Evolutionary conservation across 2,113 vertebrate species (phyloP).

Genomic region (Neodontobutis hainanensis): DNA sequence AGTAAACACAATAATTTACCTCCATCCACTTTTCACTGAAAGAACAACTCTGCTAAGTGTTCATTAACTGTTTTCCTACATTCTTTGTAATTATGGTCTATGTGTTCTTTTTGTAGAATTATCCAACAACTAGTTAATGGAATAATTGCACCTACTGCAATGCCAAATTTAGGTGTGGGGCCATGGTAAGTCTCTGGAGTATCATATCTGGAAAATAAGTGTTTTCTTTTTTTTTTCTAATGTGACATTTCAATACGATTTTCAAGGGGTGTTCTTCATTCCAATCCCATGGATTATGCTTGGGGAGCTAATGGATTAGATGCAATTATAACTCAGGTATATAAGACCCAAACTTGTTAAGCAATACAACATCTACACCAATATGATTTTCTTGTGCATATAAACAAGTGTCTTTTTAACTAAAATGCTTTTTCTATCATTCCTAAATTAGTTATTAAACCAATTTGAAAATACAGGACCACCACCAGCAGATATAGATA

Average conservation of each 20-base stretch:
- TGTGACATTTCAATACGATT: conserved; percentile 16
- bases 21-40: too few species aligned
- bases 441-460: conserved; percentile 87
- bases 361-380: too few species aligned
- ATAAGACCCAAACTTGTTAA: not conserved
- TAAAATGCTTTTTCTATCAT: not conserved
- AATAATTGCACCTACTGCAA: conserved; percentile 92
- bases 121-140: conserved; percentile 96
- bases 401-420: not conserved
- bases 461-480: conserved; percentile 99
- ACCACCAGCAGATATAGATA: conserved; percentile 94
- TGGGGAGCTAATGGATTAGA: conserved; percentile 96
- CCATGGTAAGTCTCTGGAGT: conserved; percentile 86
- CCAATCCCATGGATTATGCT: conserved; percentile 96
- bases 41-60: too few species aligned
- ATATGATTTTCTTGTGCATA: not conserved
- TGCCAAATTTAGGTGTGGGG: conserved; percentile 92
- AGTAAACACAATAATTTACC: too few species aligned
- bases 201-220: conserved; percentile 3
- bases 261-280: conserved; percentile 93
- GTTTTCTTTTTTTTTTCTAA: not conserved
- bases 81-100: conserved; percentile 23
- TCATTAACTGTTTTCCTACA: not conserved
- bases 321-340: conserved; percentile 95
- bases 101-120: conserved; percentile 79